These are phyloP conservation scores for Pterois miles DNA, from an alignment of 2,797 vertebrate species.

Conservation along the genomic window DNA sequence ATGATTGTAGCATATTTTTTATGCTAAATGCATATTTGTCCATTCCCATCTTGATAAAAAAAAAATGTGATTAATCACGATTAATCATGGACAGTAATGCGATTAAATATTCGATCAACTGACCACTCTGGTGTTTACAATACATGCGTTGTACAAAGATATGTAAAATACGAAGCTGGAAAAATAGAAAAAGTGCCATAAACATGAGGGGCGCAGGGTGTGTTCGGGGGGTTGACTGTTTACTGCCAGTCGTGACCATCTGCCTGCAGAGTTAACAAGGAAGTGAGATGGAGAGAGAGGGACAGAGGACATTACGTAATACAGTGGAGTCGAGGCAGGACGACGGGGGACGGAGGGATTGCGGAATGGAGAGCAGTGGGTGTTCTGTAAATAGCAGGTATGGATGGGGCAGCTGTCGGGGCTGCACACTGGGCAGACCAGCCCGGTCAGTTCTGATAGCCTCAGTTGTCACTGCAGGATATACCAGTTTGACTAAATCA, in stretches of 20 bases:
- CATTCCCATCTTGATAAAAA: too few species aligned
- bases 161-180: constrained; percentile 2
- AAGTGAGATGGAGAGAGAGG: constrained; percentile 5
- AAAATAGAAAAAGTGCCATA: constrained; percentile 1
- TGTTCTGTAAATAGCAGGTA: constrained; percentile 66
- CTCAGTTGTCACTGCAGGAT: constrained; percentile 23
- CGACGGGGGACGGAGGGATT: constrained; percentile 32
- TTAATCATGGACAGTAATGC: too few species aligned
- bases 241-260: constrained; percentile 37
- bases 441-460: constrained; percentile 15
- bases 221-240: constrained; percentile 20
- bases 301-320: constrained; percentile 55
- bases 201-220: neutral
- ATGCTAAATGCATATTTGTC: neutral
- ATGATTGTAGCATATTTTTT: neutral
- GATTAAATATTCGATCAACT: too few species aligned
- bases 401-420: constrained; percentile 46
- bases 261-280: constrained; percentile 12
- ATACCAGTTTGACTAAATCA: constrained; percentile 4
- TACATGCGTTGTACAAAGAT: neutral
- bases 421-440: constrained; percentile 28
- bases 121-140: neutral
- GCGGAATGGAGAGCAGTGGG: constrained; percentile 31
- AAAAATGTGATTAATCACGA: too few species aligned
- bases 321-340: constrained; percentile 31